These are phyloP conservation scores for Opisthocomus hoazin DNA, from an alignment of 2,113 vertebrate species.

Conservation along the genomic window DNA sequence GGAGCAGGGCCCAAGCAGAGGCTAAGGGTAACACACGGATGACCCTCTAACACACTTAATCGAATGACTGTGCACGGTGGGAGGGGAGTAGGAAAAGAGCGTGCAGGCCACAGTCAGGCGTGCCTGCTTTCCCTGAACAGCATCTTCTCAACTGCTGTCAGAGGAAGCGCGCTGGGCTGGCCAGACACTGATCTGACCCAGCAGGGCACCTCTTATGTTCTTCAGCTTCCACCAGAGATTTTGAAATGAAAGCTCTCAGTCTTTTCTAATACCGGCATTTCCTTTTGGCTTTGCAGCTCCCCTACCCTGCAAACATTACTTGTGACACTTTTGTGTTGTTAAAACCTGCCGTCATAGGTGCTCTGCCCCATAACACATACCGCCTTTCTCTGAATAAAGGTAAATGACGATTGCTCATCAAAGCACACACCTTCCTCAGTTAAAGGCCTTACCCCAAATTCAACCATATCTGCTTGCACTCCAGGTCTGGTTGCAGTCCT, in stretches of 20 bases:
- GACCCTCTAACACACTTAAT: background rate
- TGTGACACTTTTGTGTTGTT: background rate
- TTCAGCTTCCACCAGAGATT: background rate
- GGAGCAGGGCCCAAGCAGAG: background rate
- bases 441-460: constrained; percentile 83
- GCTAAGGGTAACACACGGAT: background rate
- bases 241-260: background rate
- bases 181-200: background rate
- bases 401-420: background rate
- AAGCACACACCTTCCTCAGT: background rate
- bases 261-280: background rate
- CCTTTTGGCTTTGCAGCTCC: background rate
- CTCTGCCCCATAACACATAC: background rate
- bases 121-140: background rate
- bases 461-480: constrained; percentile 98
- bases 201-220: too few species aligned
- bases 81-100: background rate
- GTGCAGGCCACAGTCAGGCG: background rate
- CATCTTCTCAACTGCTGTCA: background rate
- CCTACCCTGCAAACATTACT: background rate
- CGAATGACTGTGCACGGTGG: too few species aligned
- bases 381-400: background rate
- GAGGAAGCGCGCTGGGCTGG: background rate
- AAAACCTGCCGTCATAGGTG: background rate
- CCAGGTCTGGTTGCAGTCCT: constrained; percentile 90